Base-by-base conservation (phyloP, 37 sponge, comb jelly and placozoan genomes). In the Trichoplax adhaerens region DNA sequence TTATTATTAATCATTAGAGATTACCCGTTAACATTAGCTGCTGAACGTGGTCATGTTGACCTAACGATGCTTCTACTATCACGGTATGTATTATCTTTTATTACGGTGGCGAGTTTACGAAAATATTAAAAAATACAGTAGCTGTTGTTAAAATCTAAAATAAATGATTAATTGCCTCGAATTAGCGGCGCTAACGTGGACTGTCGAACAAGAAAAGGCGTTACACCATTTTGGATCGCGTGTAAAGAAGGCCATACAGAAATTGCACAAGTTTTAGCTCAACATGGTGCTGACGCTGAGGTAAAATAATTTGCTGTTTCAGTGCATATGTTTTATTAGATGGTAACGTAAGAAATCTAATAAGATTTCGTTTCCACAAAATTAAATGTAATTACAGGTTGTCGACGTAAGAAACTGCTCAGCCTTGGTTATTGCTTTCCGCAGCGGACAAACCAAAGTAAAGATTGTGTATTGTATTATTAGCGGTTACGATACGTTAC, bases 191-290 rank as follows among this genome's bases (percentile, higher is more conserved):
- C 87, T 70, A 86, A 86, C 62, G 84, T 91, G 3, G 98, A 95
- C 61, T 71, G 84, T 66, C 71, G 92, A 53, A 91, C 99, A n/a
- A 91, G 88, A 85, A 97, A 91, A 73, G 99, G 99, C 5, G 88
- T 81, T 71, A 79, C 99, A n/a, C 99, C 99, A 5, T 83, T 97
- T 80, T 90, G 82, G 78, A 76, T 97, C 3, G 80, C 91, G 63
- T 88, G 89, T 68, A 79, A 82, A 61, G 99, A 97, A 64, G 99
- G 93, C 1, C 81, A 76, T 83, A 65, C 66, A 68, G 87, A 86
- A 57, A 88, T 93, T 5, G 81, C 86, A 47, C 60, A 78, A 57
- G 70, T 88, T 72, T 72, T 93, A 59, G 70, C 74, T 51, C 75
- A 93, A 53, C 72, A 79, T 48, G 86, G 94, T 1, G 83, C 91